Base-by-base conservation (phyloP, 2,797 vertebrate genomes). In the Myotis daubentonii region DNA sequence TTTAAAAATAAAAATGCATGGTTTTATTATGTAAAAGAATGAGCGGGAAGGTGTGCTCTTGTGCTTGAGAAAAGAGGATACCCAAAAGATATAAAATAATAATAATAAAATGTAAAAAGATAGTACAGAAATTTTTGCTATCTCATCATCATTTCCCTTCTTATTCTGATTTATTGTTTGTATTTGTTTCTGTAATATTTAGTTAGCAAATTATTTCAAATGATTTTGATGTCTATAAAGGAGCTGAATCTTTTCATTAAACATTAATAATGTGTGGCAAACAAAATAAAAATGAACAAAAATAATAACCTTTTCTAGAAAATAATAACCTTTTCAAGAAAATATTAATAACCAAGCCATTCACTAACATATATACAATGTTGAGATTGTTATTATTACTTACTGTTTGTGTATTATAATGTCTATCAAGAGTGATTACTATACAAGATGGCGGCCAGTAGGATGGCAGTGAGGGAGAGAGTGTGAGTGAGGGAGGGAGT, bases 131-230 rank as follows among this genome's bases (percentile, higher is more conserved):
- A 70, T 47, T 83, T 88, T 91, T 83, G 13, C 1, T 85, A 9
- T 78, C 28, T 71, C 8, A 20, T 89, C 8, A 20, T 89, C 10
- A 20, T 89, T 87, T 65, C 92, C 72, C 60, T 93, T 95, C 57
- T 93, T 65, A 5, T 74, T 47, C 49, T 74, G 78, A 57, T 49
- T 94, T 85, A 87, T 55, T 80, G 97, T 23, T 22, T 82, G 6
- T 47, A 91, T 30, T 82, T 85, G 65, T 83, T 55, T 95, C 33
- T 23, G n/a, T 22, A 68, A 85, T 4, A 47, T 33, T 30, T 47
- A 83, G 20, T 95, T 95, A 97, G 1, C 8, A 85, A 93, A 80
- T 79, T 82, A 89, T 72, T 95, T 91, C 38, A 93, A 76, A 85
- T 47, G 49, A 78, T 57, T 83, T 68, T 86, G 23, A 23, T 70